Base-by-base conservation (phyloP, 2,113 vertebrate species). In the Pelmatolapia mariae region DNA sequence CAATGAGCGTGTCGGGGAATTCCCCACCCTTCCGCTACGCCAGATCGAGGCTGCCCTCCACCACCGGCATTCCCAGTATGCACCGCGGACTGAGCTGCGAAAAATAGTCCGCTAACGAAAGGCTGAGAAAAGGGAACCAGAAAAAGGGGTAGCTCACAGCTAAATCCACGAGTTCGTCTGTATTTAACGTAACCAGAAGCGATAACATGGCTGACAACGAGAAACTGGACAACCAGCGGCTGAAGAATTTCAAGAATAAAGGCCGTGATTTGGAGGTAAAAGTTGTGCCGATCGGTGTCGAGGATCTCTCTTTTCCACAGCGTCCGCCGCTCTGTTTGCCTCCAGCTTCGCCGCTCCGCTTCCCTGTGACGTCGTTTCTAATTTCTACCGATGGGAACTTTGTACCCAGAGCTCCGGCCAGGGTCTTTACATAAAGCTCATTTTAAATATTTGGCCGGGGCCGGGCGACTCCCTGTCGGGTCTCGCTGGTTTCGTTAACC, bases 231-330 rank as follows among this genome's bases (percentile, higher is more conserved):
- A 99, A 99, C 96, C 98, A 99, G 93, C 97, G 98, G 95, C 96
- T 98, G 96, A 99, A 98, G 97, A 98, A 99, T 97, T 99, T 99
- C 96, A 99, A 99, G 97, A 99, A 99, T 95, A 99, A 99, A 96
- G 98, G 98, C 93, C 98, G 98, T 87, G 98, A 99, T 97, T 96
- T 98, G 96, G 98, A 99, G 98, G 98, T 98, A 97, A 96, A 92
- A 90, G 88, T 90, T 85, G 31, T 38, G 86, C 82, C 13, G 79
- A 80, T 87, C 2, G 85, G 88, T 84, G 94, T 92, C 91, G 87
- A 87, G 76, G 86, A 83, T 79, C 78, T 79, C n/a, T 71, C 84
- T 86, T 87, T 78, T 81, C 80, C 78, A 84, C 90, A 85, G 26
- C 87, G 85, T 84, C 63, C 81, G 88, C 91, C 63, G 33, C 87